A percentile compares a stretch with the other conserved stretches of the same genome.
These are phyloP conservation scores for Lepidothrix coronata DNA, from an alignment of 2,113 vertebrate species.

Conservation along the genomic window DNA sequence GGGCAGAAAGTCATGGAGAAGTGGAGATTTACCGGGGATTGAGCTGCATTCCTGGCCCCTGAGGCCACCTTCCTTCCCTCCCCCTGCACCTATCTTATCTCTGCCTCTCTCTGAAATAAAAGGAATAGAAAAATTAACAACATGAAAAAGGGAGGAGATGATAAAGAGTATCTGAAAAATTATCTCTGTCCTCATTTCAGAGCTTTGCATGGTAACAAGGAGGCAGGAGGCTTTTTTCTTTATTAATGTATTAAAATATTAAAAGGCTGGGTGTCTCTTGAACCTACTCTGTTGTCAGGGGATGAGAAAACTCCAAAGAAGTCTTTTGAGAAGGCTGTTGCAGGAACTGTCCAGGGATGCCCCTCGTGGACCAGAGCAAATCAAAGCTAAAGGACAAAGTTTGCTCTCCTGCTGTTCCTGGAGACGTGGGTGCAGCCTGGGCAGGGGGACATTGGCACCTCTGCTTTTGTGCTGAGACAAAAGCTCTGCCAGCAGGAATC, in stretches of 20 bases:
- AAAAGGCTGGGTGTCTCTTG: neutral
- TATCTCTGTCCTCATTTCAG: conserved; percentile 26
- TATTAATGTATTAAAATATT: neutral
- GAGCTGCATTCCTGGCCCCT: neutral
- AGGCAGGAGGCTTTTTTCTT: neutral
- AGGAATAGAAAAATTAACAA: conserved; percentile 22
- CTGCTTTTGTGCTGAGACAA: neutral
- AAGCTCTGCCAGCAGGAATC: neutral
- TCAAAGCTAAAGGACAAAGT: neutral
- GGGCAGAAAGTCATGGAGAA: neutral
- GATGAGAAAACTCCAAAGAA: neutral
- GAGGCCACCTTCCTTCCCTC: neutral
- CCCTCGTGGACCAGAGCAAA: neutral
- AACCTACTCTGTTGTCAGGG: neutral
- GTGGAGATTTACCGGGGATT: neutral
- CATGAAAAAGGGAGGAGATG: conserved; percentile 9
- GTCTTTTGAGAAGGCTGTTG: neutral
- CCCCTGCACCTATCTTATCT: neutral
- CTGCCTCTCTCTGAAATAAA: neutral
- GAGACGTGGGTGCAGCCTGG: neutral
- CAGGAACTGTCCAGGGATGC: neutral
- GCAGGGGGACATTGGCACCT: neutral
- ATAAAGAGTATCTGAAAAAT: conserved; percentile 29
- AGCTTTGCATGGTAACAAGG: neutral
- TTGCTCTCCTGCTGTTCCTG: accelerated